phyloP scores from a whole-genome alignment of 2,113 vertebrate species.

The Corythornis vintsioides region DNA sequence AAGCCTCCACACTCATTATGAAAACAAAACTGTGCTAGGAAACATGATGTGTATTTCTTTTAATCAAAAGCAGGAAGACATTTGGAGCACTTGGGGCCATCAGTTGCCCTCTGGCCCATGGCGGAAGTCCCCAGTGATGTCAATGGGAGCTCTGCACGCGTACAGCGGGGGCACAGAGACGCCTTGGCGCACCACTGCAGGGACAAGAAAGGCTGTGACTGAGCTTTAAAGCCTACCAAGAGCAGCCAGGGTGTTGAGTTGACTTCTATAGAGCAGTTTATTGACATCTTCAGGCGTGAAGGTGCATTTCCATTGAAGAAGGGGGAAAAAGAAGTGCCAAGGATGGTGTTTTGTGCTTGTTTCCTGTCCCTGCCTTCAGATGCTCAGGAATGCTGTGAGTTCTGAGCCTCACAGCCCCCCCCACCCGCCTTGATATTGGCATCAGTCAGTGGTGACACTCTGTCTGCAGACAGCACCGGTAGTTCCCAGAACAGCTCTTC shows the following conservation, averaged over 20 bases:
- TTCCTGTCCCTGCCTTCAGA: constrained; percentile 56
- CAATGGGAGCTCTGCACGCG: constrained; percentile 25
- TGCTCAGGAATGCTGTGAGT: not conserved
- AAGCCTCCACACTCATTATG: constrained; percentile 48
- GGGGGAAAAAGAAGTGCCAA: not conserved
- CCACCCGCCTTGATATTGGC: constrained; percentile 12
- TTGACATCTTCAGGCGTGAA: not conserved
- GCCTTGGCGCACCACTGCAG: not conserved
- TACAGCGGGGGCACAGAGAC: not conserved
- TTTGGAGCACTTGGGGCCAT: constrained; percentile 42
- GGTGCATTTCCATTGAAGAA: not conserved
- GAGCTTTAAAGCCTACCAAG: not conserved
- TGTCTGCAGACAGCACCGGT: constrained; percentile 58
- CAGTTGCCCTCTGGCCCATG: not conserved
- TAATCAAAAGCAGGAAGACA: constrained; percentile 69
- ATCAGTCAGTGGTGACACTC: constrained; percentile 66
- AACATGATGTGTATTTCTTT: constrained; percentile 43
- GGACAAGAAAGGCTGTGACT: not conserved
- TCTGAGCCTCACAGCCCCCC: constrained; percentile 19
- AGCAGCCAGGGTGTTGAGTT: not conserved
- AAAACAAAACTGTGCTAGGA: constrained; percentile 51
- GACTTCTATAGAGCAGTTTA: not conserved
- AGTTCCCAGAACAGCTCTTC: constrained; percentile 66
- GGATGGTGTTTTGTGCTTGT: not conserved
- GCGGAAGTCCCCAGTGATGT: constrained; percentile 39